Evolutionary conservation across 2,797 vertebrate genomes (phyloP).

Genomic region (Halcyon chelicuti): DNA sequence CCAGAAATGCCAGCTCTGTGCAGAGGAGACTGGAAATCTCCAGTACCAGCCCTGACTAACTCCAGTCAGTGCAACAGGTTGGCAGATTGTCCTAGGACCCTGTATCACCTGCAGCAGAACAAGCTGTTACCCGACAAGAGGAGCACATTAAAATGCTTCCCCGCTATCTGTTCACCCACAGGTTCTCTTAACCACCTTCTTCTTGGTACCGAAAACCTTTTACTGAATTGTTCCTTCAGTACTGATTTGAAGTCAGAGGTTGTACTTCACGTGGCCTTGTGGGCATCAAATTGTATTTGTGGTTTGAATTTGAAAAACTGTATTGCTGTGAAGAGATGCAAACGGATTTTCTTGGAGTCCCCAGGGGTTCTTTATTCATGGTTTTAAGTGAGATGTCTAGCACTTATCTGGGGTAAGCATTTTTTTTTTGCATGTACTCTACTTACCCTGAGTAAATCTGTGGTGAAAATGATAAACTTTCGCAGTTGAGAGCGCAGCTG

Average conservation of each 20-base stretch:
- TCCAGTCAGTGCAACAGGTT: not conserved
- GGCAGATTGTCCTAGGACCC: not conserved
- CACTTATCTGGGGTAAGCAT: slow-evolving; percentile 74
- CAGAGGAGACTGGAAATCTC: slow-evolving; percentile 92
- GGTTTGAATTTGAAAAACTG: slow-evolving; percentile 38
- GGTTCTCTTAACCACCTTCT: slow-evolving; percentile 29
- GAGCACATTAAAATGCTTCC: not conserved
- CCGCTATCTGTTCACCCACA: not conserved
- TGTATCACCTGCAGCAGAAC: not conserved
- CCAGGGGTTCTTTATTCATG: not conserved
- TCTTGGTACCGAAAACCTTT: slow-evolving; percentile 26
- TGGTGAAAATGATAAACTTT: slow-evolving; percentile 34
- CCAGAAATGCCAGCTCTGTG: slow-evolving; percentile 80
- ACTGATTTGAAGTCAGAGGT: slow-evolving; percentile 8
- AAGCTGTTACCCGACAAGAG: not conserved
- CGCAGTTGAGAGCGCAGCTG: slow-evolving; percentile 45
- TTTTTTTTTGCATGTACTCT: not conserved
- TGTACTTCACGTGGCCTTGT: not conserved
- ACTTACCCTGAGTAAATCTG: slow-evolving; percentile 69
- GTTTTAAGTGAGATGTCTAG: slow-evolving; percentile 60
- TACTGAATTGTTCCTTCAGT: slow-evolving; percentile 24
- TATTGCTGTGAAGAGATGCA: not conserved
- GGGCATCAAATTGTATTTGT: not conserved
- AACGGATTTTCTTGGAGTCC: slow-evolving; percentile 38
- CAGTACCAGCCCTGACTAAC: slow-evolving; percentile 77